phyloP scores from a whole-genome alignment of 2,888 invertebrate genomes.

The Arge pagana region DNA sequence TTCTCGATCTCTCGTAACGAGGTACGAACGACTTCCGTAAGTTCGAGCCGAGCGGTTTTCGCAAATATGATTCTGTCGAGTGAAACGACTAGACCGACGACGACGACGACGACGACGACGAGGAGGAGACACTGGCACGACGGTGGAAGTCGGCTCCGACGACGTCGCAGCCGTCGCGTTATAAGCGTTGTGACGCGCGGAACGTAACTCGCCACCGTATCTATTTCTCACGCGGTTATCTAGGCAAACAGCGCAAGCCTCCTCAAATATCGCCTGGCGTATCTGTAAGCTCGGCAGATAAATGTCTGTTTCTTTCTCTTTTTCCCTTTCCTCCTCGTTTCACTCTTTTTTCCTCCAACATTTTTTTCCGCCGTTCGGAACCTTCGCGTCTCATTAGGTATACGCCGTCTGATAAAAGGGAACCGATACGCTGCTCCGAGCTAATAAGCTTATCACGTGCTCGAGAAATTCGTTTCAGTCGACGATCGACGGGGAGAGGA shows the following conservation, averaged over 20 bases:
- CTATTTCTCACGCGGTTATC: slow-evolving; percentile 20
- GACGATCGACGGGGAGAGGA: neutral
- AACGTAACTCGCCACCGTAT: slow-evolving; percentile 9
- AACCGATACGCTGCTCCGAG: slow-evolving; percentile 3
- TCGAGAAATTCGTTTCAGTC: neutral
- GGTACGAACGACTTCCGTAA: too few species aligned
- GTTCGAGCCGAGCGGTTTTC: too few species aligned
- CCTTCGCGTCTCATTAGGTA: slow-evolving; percentile 7
- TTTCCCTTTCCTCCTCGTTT: neutral
- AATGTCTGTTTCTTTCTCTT: slow-evolving; percentile 1
- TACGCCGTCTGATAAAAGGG: slow-evolving; percentile 7
- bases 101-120: too few species aligned
- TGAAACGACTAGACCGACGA: too few species aligned
- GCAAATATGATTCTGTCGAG: too few species aligned
- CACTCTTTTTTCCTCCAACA: too few species aligned
- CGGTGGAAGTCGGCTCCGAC: neutral
- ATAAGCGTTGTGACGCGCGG: too few species aligned
- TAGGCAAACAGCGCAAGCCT: slow-evolving; percentile 17
- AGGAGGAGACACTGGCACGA: neutral
- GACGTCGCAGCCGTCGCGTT: too few species aligned
- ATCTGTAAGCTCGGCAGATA: slow-evolving; percentile 4
- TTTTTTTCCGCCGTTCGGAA: too few species aligned
- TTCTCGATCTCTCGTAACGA: neutral
- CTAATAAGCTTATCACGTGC: slow-evolving; percentile 15
- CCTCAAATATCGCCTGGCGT: slow-evolving; percentile 13